phyloP scores from a whole-genome alignment of 2,797 vertebrate species.

The Distichodus sexfasciatus region DNA sequence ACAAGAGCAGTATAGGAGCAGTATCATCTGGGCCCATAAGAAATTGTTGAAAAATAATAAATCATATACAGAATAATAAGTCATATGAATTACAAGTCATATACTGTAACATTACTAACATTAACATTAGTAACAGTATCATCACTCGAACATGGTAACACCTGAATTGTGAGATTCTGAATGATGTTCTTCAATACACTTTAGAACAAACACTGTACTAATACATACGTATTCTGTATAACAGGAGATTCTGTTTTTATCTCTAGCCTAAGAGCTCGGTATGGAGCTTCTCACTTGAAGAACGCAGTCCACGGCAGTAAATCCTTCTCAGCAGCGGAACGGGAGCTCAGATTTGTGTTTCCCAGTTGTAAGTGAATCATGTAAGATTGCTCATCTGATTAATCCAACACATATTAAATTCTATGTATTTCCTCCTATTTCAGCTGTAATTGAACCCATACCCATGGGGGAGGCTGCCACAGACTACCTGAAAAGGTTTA shows the following conservation, averaged over 20 bases:
- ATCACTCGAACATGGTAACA: too few species aligned
- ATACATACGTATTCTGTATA: too few species aligned
- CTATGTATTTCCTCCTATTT: slow-evolving; percentile 39
- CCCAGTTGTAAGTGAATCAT: slow-evolving; percentile 78
- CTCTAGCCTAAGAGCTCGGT: slow-evolving; percentile 86
- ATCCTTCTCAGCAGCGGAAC: slow-evolving; percentile 79
- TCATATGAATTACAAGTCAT: too few species aligned
- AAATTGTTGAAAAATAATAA: too few species aligned
- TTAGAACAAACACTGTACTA: too few species aligned
- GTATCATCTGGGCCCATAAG: too few species aligned
- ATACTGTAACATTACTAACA: too few species aligned
- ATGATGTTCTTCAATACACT: too few species aligned
- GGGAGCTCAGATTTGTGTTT: slow-evolving; percentile 92
- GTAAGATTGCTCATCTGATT: background rate
- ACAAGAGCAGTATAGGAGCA: too few species aligned
- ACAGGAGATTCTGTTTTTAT: slow-evolving; percentile 8
- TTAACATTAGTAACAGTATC: too few species aligned
- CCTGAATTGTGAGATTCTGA: too few species aligned
- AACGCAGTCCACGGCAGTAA: slow-evolving; percentile 92
- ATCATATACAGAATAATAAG: too few species aligned
- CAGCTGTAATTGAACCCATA: slow-evolving; percentile 83
- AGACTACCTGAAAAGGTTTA: slow-evolving; percentile 82
- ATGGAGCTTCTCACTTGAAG: slow-evolving; percentile 86
- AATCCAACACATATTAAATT: background rate
- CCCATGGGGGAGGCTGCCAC: slow-evolving; percentile 73